Evolutionary conservation across 2,797 vertebrate species (phyloP).

Genomic region (Acanthornis magna): DNA sequence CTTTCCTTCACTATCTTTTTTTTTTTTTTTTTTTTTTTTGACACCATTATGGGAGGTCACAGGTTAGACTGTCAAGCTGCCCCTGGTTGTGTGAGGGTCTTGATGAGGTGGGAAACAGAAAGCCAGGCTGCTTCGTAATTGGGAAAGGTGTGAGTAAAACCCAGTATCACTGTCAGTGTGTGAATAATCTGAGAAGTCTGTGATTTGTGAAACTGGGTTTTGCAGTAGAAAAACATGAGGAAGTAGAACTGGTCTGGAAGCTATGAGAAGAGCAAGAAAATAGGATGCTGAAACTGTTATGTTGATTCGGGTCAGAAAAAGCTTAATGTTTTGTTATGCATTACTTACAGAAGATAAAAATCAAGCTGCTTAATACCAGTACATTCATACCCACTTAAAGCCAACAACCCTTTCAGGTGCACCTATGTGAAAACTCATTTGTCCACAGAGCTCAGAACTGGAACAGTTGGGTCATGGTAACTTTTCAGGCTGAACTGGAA

Average conservation of each 20-base stretch:
- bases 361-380: neutral
- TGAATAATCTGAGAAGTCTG: neutral
- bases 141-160: neutral
- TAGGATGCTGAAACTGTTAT: neutral
- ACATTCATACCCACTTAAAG: neutral
- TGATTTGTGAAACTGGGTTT: neutral
- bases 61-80: neutral
- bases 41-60: neutral
- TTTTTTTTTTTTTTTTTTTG: too few relatives aligned
- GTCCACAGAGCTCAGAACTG: neutral
- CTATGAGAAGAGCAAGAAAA: neutral
- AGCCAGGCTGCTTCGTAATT: neutral
- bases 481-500: neutral
- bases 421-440: neutral
- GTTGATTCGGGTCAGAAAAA: neutral
- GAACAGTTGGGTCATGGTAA: neutral
- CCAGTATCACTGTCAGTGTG: fast-evolving
- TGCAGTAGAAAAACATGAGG: neutral
- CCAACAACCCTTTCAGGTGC: neutral
- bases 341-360: neutral
- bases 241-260: neutral
- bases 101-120: neutral
- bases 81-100: neutral
- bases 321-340: neutral
- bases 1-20: neutral